Percentiles rank a stretch among this genome's conserved stretches.
Conservation (phyloP, 92 coral and sea anemone genomes). For the Bergia sp. region DNA sequence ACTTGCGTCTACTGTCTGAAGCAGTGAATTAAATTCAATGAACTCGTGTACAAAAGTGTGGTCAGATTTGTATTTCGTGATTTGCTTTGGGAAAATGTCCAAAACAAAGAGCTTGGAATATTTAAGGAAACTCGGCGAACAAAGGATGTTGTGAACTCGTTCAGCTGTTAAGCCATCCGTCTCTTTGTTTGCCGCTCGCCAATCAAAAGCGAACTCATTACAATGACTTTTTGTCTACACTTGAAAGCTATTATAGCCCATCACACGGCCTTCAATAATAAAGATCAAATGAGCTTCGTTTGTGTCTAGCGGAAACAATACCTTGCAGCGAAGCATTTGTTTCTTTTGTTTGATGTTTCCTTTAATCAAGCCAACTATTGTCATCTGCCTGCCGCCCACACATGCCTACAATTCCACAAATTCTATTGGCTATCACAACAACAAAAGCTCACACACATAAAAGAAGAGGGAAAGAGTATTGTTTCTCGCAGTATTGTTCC, state of each 20-base stretch:
- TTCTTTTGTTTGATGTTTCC: constrained; percentile 87
- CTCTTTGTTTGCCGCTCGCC: constrained; percentile 67
- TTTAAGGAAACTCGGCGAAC: constrained; percentile 24
- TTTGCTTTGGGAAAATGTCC: constrained; percentile 35
- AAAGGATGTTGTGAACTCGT: constrained; percentile 40
- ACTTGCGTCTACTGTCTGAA: constrained; percentile 1
- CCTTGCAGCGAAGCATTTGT: constrained; percentile 49
- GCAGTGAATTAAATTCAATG: constrained; percentile 13
- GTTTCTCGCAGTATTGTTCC: constrained; percentile 81
- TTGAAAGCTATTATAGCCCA: constrained; percentile 61
- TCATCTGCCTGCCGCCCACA: constrained; percentile 43
- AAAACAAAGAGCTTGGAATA: constrained; percentile 20
- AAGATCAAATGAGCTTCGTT: constrained; percentile 74
- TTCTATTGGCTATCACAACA: constrained; percentile 78
- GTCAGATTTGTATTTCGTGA: constrained; percentile 41
- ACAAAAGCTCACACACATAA: constrained; percentile 72
- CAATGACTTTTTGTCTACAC: constrained; percentile 85
- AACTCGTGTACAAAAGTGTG: constrained; percentile 2
- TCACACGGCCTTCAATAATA: constrained; percentile 68
- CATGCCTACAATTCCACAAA: constrained; percentile 90
- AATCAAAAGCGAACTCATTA: constrained; percentile 61
- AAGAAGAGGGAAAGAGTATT: constrained; percentile 67
- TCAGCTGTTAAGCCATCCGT: constrained; percentile 48
- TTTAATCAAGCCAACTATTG: constrained; percentile 61
- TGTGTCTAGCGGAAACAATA: constrained; percentile 64